phyloP scores from a whole-genome alignment of 2,797 vertebrate species.

The Buphagus erythrorhynchus region DNA sequence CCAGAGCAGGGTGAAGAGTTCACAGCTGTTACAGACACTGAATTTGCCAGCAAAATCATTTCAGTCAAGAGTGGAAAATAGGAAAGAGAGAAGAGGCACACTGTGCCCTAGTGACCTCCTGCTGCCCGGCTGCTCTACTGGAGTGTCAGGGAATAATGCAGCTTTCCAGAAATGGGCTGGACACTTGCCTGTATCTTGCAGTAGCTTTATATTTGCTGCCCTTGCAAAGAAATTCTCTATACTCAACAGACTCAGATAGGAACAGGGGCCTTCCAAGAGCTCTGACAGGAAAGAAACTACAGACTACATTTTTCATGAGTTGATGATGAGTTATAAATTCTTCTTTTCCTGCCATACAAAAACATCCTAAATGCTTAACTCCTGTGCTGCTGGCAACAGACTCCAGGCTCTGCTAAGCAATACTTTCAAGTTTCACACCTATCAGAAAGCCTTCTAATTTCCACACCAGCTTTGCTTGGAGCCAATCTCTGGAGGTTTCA shows the following conservation, averaged over 20 bases:
- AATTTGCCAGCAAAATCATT: slow-evolving; percentile 44
- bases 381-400: background rate
- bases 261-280: background rate
- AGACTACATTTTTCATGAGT: background rate
- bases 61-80: slow-evolving; percentile 20
- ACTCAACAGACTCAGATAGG: background rate
- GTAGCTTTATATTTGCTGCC: slow-evolving; percentile 37
- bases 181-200: background rate
- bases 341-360: background rate
- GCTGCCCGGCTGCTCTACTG: background rate
- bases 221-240: slow-evolving; percentile 55
- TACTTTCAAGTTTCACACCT: background rate
- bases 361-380: background rate
- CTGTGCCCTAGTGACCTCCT: background rate
- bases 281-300: slow-evolving; percentile 36
- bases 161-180: slow-evolving; percentile 33
- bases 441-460: background rate
- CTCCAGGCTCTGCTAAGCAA: background rate
- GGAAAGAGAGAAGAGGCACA: background rate
- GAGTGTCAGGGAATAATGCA: background rate
- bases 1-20: slow-evolving; percentile 33
- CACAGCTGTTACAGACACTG: slow-evolving; percentile 8
- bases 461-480: background rate
- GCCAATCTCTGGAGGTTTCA: background rate
- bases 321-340: background rate